Base-by-base conservation (phyloP, 2,113 vertebrate genomes). In the Heterocephalus glaber region DNA sequence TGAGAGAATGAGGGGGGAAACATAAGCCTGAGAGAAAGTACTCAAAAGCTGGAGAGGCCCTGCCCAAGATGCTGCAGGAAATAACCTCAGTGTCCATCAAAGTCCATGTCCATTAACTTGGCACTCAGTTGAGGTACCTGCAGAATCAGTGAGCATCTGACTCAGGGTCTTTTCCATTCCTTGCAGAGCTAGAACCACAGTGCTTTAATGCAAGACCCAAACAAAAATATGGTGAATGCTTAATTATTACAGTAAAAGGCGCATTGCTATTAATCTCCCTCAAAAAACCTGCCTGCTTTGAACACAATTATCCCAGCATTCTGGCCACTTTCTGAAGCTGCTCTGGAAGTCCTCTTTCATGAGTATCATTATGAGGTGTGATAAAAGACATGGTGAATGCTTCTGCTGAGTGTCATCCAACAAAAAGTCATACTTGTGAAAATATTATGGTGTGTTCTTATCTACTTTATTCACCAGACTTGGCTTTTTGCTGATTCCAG, bases 101-200 rank as follows among this genome's bases (percentile, higher is more conserved):
- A 26, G 14, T 33, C 44, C 44, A 16, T 49, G 13, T 49, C 11
- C 14, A 13, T 49, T 77, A 17, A 47, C 2, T 33, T 49, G 26
- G 74, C 17, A 26, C 16, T 49, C 14, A 16, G 28, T n/a, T 17
- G 74, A 77, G 28, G 28, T 9, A 77, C 14, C 20, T 30, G 38
- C 26, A 26, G 47, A 49, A n/a, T 22, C 72, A 81, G 63, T 17
- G 3, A 41, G 38, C 14, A 47, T n/a, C 44, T 8, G 1, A 20
- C 35, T 9, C 7, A 6, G 26, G 2, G 38, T 33, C 38, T 16
- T 76, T 56, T 58, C 16, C 35, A 6, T 33, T 56, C 47, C 41
- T 74, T 28, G n/a, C 16, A 85, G 16, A 83, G 22, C 26, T 7
- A 38, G 60, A 30, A 1, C 7, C 26, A 26, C 0, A 0, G 3